A percentile compares a stretch with the other conserved stretches of the same genome.
Evolutionary conservation across 92 coral and sea anemone genomes (phyloP).

Genomic region (Heteractis magnifica): DNA sequence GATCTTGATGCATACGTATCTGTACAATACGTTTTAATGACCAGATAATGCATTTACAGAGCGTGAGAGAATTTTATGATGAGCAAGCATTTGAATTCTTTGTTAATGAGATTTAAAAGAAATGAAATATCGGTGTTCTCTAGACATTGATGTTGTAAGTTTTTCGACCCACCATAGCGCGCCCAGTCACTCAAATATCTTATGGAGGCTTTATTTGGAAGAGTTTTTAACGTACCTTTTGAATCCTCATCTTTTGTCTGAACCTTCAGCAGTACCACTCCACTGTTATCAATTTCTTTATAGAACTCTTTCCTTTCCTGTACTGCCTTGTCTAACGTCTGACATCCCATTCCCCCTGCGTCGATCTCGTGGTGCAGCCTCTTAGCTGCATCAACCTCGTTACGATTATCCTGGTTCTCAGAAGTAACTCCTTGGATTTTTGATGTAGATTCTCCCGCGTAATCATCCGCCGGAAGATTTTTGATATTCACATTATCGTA

Average conservation of each 20-base stretch:
- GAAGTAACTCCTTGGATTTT: background rate
- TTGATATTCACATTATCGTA: constrained; percentile 61
- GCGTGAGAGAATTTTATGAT: too few species aligned
- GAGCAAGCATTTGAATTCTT: too few species aligned
- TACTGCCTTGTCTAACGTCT: constrained; percentile 53
- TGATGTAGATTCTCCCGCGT: background rate
- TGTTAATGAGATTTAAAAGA: too few species aligned
- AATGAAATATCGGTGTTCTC: too few species aligned
- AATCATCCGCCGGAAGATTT: constrained; percentile 21
- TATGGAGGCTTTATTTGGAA: too few species aligned
- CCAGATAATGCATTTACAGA: too few species aligned
- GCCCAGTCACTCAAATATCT: too few species aligned
- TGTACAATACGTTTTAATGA: too few species aligned
- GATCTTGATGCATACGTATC: too few species aligned
- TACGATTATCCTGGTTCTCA: background rate
- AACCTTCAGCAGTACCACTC: constrained; percentile 66
- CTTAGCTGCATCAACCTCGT: constrained; percentile 27
- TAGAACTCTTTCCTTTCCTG: constrained; percentile 64
- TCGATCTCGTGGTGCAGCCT: constrained; percentile 51
- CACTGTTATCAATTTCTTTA: constrained; percentile 52
- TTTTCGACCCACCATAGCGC: too few species aligned
- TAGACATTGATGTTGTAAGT: too few species aligned
- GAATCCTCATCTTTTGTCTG: background rate
- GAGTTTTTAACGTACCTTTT: too few species aligned
- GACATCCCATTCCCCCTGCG: constrained; percentile 89